Evolutionary conservation across 2,888 invertebrate species (phyloP).

Genomic region (Nipponacmea schrenckii): DNA sequence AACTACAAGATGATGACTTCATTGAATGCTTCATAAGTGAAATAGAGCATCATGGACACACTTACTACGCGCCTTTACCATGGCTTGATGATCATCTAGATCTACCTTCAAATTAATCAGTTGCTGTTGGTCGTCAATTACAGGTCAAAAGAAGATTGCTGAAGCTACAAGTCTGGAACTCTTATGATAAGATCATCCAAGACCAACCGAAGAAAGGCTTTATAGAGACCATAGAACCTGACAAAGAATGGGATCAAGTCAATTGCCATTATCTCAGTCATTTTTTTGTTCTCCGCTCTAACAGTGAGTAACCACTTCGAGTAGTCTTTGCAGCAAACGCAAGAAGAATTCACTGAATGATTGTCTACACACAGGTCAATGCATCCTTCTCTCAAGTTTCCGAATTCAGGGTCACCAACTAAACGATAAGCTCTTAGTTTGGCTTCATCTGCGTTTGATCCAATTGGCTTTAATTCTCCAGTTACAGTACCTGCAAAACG

Average conservation of each 20-base stretch:
- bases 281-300: background rate
- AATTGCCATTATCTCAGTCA: background rate
- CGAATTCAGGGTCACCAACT: no score
- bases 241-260: background rate
- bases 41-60: background rate
- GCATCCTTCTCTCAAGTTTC: no score
- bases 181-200: background rate
- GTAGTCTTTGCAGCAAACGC: background rate
- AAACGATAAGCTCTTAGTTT: no score
- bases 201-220: background rate
- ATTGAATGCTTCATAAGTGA: background rate
- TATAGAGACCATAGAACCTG: background rate
- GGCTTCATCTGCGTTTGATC: no score
- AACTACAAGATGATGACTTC: background rate
- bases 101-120: background rate
- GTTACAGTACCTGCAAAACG: no score
- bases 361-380: background rate
- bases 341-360: background rate
- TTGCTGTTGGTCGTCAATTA: background rate
- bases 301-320: background rate
- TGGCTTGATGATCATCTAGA: background rate
- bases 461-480: no score
- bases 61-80: background rate
- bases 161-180: background rate
- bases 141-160: background rate